A percentile compares a stretch with the other conserved stretches of the same genome.
These are phyloP conservation scores for Coelopa frigida DNA, from an alignment of 1,140 invertebrate genomes.

Conservation along the genomic window DNA sequence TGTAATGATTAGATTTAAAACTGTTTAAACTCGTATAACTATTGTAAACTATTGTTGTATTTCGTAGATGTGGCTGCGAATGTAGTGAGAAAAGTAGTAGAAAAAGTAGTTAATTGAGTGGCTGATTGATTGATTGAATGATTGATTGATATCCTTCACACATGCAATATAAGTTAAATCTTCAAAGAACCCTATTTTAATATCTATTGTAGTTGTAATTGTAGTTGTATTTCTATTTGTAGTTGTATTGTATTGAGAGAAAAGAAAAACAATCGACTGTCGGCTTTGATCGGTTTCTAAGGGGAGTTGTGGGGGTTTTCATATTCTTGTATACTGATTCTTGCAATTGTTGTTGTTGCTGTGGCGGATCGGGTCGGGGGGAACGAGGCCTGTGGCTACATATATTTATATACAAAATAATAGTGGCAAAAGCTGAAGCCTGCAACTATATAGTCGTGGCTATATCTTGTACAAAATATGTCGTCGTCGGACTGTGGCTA, in stretches of 20 bases:
- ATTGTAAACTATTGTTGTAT: conserved; percentile 7
- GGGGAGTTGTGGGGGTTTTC: background rate
- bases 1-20: background rate
- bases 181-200: background rate
- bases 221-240: background rate
- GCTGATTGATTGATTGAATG: too few relatives aligned
- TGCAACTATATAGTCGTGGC: too few relatives aligned
- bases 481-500: too few relatives aligned
- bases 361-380: background rate
- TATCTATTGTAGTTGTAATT: conserved; percentile 4
- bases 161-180: background rate
- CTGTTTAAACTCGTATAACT: background rate
- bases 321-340: background rate
- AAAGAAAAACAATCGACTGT: conserved; percentile 44
- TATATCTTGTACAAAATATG: too few relatives aligned
- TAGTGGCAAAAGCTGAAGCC: too few relatives aligned
- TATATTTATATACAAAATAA: too few relatives aligned
- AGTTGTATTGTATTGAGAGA: conserved; percentile 14
- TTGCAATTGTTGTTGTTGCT: conserved; percentile 5
- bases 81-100: too few relatives aligned
- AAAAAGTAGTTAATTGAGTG: too few relatives aligned
- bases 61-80: conserved; percentile 4
- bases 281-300: conserved; percentile 24
- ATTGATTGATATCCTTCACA: too few relatives aligned
- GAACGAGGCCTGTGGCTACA: too few relatives aligned